These are phyloP conservation scores for Schrankia costaestrigalis DNA, from an alignment of 2,888 invertebrate species.

Conservation along the genomic window DNA sequence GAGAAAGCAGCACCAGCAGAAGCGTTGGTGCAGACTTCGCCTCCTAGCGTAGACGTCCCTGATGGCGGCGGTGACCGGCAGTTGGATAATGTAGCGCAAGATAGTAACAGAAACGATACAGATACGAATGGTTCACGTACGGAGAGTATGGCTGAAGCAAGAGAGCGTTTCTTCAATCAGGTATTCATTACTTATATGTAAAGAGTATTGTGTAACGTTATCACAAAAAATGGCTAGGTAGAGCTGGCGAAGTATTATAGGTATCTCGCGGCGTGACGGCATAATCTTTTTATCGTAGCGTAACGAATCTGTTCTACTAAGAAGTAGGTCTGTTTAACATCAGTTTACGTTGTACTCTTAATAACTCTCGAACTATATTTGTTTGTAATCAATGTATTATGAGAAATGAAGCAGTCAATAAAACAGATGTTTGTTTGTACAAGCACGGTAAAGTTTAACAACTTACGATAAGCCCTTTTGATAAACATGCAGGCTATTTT, in stretches of 20 bases:
- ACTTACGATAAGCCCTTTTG: no score
- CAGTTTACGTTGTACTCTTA: constrained; percentile 50
- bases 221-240: no score
- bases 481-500: no score
- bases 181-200: no score
- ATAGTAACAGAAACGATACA: constrained; percentile 29
- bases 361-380: constrained; percentile 53
- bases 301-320: constrained; percentile 54
- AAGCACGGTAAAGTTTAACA: constrained; percentile 15
- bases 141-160: constrained; percentile 67
- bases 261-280: constrained; percentile 47
- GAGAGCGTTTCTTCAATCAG: constrained; percentile 74
- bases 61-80: constrained; percentile 29
- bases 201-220: no score
- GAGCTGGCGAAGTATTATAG: constrained; percentile 44
- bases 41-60: constrained; percentile 36
- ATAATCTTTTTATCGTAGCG: constrained; percentile 70
- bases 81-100: constrained; percentile 19
- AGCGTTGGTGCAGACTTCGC: constrained; percentile 46
- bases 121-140: constrained; percentile 50
- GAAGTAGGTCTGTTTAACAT: constrained; percentile 64
- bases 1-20: constrained; percentile 57
- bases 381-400: constrained; percentile 44
- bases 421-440: constrained; percentile 51
- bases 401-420: constrained; percentile 37